Conservation (phyloP, 2,888 invertebrate species). For the Chloromyia formosa region DNA sequence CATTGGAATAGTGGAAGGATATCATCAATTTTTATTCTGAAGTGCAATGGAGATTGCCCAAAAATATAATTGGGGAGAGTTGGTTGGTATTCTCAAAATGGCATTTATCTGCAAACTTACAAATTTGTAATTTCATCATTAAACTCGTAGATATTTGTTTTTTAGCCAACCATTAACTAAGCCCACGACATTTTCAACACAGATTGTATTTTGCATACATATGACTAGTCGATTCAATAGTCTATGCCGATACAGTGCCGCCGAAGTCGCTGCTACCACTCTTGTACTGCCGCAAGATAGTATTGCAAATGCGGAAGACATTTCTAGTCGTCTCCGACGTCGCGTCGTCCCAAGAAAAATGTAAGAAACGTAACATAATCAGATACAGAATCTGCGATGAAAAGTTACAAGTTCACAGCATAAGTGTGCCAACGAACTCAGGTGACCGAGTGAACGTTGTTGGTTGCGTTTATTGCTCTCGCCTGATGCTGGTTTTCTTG, state of each 20-base stretch:
- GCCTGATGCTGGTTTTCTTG: slow-evolving; percentile 3
- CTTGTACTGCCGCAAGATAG: not conserved
- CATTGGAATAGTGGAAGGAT: no score
- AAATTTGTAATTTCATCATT: no score
- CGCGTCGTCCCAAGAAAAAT: no score
- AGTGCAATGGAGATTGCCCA: no score
- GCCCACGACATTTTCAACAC: slow-evolving; percentile 4
- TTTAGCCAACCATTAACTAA: no score
- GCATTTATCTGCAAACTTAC: no score
- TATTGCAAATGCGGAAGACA: slow-evolving; percentile 40
- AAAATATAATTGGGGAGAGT: no score
- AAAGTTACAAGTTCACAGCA: slow-evolving; percentile 41
- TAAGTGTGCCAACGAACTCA: slow-evolving; percentile 52
- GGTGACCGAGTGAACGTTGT: slow-evolving; percentile 51
- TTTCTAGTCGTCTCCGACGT: slow-evolving; percentile 2
- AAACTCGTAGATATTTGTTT: no score
- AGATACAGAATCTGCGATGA: slow-evolving; percentile 42
- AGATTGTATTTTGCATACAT: no score
- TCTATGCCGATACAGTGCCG: not conserved
- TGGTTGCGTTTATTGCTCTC: slow-evolving; percentile 15
- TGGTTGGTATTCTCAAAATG: no score
- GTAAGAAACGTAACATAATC: slow-evolving; percentile 44
- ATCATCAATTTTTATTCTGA: no score
- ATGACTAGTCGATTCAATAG: no score
- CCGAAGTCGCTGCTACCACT: not conserved